phyloP scores from a whole-genome alignment of 35 echinoderm and acorn worm genomes.

The Antedon bifida region DNA sequence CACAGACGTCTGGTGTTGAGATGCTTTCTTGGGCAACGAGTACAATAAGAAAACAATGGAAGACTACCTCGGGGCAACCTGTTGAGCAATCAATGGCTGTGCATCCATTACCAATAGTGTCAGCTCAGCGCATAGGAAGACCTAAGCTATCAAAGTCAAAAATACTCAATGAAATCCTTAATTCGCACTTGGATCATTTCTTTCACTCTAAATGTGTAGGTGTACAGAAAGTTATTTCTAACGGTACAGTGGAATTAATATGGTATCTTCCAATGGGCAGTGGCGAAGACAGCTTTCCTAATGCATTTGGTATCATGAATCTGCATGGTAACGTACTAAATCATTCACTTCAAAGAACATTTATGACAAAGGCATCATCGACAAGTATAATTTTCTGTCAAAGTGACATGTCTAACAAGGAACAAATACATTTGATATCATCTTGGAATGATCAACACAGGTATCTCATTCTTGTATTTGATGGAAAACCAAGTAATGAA shows the following conservation, averaged over 20 bases:
- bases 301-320: background rate
- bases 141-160: background rate
- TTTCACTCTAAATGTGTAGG: background rate
- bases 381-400: background rate
- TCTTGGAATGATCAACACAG: background rate
- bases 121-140: background rate
- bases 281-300: background rate
- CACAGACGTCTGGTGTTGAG: background rate
- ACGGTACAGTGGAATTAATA: background rate
- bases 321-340: background rate
- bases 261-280: slow-evolving; percentile 1
- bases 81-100: background rate
- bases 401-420: background rate
- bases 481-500: background rate
- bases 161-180: background rate
- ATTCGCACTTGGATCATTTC: slow-evolving; percentile 1
- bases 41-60: background rate
- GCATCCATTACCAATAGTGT: background rate
- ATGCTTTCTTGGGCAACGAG: background rate
- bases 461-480: background rate
- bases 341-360: background rate
- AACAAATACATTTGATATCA: background rate
- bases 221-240: background rate
- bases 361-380: background rate
- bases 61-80: background rate